Evolutionary conservation across 2,113 vertebrate genomes (phyloP).

Genomic region (Ctenodactylus gundi): DNA sequence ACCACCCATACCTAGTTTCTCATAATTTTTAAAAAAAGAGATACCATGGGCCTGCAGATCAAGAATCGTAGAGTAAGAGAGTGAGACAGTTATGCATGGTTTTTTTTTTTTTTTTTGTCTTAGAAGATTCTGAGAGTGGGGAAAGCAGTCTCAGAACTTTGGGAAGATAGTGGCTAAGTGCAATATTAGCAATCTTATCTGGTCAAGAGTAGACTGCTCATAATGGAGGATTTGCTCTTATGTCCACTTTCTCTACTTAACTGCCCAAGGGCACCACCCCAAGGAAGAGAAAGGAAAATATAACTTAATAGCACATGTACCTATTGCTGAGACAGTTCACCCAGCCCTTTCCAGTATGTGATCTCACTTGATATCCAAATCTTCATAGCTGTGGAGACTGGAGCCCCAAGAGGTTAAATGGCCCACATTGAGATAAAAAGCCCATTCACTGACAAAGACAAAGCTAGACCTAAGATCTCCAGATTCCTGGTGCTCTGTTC

Average conservation of each 20-base stretch:
- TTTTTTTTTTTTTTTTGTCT: background rate
- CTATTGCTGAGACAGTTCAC: background rate
- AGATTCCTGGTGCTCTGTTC: background rate
- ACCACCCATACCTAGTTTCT: background rate
- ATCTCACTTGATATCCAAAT: conserved; percentile 32
- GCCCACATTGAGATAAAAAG: conserved; percentile 26
- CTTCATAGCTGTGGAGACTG: background rate
- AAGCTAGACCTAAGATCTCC: background rate
- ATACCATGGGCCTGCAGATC: background rate
- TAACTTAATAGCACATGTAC: background rate
- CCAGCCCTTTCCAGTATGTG: background rate
- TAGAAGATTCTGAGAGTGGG: background rate
- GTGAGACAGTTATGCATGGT: background rate
- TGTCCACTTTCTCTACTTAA: background rate
- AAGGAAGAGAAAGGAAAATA: conserved; percentile 21
- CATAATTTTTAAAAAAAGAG: background rate
- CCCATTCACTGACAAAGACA: background rate
- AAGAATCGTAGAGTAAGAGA: background rate
- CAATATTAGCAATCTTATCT: background rate
- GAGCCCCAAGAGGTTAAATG: background rate
- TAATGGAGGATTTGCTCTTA: background rate
- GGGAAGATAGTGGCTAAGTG: background rate
- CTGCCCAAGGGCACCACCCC: background rate
- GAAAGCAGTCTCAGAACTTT: background rate
- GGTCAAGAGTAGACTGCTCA: background rate